Evolutionary conservation across 1,140 invertebrate species (phyloP), one percentile per base, ranked within the genome.

Genomic region (Drosophila lini): DNA sequence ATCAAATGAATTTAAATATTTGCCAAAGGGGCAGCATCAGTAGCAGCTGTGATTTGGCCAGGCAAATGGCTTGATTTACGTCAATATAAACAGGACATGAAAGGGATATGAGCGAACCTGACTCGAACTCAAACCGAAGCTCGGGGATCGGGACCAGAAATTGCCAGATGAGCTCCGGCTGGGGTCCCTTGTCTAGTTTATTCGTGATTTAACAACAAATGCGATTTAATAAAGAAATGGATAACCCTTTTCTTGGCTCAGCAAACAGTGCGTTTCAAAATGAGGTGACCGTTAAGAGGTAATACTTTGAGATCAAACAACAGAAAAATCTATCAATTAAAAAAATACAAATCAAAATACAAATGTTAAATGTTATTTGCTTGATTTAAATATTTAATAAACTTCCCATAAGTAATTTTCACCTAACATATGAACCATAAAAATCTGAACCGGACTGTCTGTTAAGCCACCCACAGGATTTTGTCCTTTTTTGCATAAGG

Each of bases 221-320:
- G 77, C 78, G 78, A 79, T 79, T 81, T 81, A 86, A 86, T 86
- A 86, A 76, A 81, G 67, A 74, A 80, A 88, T 82, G 85, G 64
- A 80, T 74, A 88, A 58, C 74, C 76, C 40, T 78, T 68, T 80
- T 80, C 70, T 62, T 16, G 13, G 13, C 31, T 15, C 13, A n/a
- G n/a, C 7, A 8, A 32, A 71, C 65, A 71, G 68, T 71, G 36
- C 44, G 42, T 58, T 47, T 19, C 50, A 9, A 32, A 13, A 0
- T 10, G 11, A 38, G 19, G 3, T 6, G 28, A 13, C 8, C 5
- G 25, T 19, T 19, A 16, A 31, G 10, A 11, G 19, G 38, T 9
- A 58, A 58, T 11, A n/a, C 4, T 1, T 32, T 22, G 0, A 22
- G 9, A 7, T n/a, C 3, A 38, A 28, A 40, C 3, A n/a, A 40